A percentile compares a stretch with the other conserved stretches of the same genome.
phyloP scores from a whole-genome alignment of 2,797 vertebrate species.

The Enteromius trimaculatus region DNA sequence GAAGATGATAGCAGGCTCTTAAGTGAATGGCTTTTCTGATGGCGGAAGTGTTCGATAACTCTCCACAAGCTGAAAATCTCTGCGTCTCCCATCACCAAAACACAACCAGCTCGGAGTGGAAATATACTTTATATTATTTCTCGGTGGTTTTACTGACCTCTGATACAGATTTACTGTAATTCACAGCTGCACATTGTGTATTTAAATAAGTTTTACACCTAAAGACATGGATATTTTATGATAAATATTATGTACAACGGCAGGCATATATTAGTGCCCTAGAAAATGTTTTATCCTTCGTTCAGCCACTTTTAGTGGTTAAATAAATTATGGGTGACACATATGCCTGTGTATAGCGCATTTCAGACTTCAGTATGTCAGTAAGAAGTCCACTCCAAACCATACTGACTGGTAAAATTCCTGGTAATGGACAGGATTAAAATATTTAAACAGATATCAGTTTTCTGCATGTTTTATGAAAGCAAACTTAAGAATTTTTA shows the following conservation, averaged over 20 bases:
- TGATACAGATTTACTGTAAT: slow-evolving; percentile 2
- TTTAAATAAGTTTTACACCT: neutral
- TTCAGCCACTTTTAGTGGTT: neutral
- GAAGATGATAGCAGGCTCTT: slow-evolving; percentile 44
- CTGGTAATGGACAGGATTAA: neutral
- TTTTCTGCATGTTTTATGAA: neutral
- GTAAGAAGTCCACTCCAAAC: neutral
- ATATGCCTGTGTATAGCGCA: neutral
- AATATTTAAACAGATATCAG: neutral
- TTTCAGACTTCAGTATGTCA: neutral
- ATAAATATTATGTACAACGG: neutral
- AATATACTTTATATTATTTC: slow-evolving; percentile 1
- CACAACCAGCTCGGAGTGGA: neutral
- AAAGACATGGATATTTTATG: neutral
- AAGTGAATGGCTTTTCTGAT: slow-evolving; percentile 45
- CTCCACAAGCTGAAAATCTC: slow-evolving; percentile 16
- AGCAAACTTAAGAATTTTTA: neutral
- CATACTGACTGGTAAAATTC: neutral
- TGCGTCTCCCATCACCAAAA: slow-evolving; percentile 2
- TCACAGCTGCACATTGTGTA: neutral
- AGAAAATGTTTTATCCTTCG: neutral
- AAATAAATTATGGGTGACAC: neutral
- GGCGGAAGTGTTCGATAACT: slow-evolving; percentile 44
- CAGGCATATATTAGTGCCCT: neutral
- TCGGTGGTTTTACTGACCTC: neutral